phyloP scores from a whole-genome alignment of 2,113 vertebrate genomes.

The Heterotilapia buettikoferi region DNA sequence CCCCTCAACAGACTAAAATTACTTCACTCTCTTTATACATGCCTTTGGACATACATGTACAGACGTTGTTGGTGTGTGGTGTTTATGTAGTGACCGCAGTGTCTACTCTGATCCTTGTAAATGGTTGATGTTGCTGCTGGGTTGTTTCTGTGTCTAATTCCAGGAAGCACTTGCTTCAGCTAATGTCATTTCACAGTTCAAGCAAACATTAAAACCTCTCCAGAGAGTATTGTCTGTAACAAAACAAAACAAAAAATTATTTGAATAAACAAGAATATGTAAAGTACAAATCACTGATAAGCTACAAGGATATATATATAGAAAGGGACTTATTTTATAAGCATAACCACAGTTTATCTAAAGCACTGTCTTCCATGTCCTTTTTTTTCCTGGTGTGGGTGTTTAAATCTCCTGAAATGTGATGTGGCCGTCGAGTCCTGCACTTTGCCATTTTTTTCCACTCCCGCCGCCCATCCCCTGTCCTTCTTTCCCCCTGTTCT shows the following conservation, averaged over 20 bases:
- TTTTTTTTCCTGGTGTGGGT: not conserved
- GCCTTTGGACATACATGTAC: not conserved
- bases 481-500: not conserved
- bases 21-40: not conserved
- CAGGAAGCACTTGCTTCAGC: not conserved
- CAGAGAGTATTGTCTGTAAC: not conserved
- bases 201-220: not conserved
- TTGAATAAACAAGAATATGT: not conserved
- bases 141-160: not conserved
- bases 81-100: not conserved
- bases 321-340: not conserved
- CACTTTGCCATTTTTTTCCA: not conserved
- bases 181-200: not conserved
- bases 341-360: not conserved
- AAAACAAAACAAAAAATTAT: not conserved
- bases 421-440: not conserved
- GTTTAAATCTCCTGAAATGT: not conserved
- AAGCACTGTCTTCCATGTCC: not conserved
- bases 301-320: not conserved
- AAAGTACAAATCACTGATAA: not conserved
- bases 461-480: not conserved
- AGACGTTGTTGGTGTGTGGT: not conserved
- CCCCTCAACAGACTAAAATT: not conserved
- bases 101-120: not conserved
- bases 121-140: not conserved